Conservation (phyloP, 1,140 invertebrate species). For the Eriosoma lanigerum region DNA sequence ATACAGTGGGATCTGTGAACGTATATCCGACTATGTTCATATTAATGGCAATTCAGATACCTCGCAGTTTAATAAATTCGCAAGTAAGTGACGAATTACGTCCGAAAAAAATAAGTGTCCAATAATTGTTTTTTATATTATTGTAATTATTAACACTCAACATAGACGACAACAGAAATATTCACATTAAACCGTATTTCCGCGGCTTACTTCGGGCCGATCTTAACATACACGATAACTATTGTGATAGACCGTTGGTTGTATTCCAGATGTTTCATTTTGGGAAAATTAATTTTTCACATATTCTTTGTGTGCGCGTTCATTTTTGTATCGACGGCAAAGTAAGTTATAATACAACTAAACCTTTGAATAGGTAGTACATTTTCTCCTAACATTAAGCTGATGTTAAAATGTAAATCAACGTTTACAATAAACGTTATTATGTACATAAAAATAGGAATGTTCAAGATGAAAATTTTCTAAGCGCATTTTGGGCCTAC, state of each 20-base stretch:
- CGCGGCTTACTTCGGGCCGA: not conserved
- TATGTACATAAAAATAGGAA: not conserved
- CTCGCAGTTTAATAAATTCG: not conserved
- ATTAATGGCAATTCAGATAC: not conserved
- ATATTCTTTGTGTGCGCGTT: not conserved
- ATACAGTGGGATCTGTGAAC: not conserved
- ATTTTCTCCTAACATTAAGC: too few relatives aligned
- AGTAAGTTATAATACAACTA: too few relatives aligned
- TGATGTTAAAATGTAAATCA: too few relatives aligned
- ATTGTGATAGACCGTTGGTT: constrained; percentile 28
- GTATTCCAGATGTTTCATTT: not conserved
- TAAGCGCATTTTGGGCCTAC: not conserved
- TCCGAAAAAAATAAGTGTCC: not conserved
- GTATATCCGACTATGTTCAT: constrained; percentile 23
- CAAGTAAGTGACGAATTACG: constrained; percentile 4
- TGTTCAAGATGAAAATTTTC: not conserved
- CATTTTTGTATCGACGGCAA: not conserved
- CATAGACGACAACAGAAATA: not conserved
- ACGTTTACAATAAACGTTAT: too few relatives aligned
- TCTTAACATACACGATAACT: not conserved
- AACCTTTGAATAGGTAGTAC: too few relatives aligned
- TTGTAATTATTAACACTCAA: not conserved
- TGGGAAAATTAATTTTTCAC: constrained; percentile 35
- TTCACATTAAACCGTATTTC: not conserved
- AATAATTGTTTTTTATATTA: not conserved